Conservation (phyloP, 2,113 vertebrate genomes). For the Upupa epops region DNA sequence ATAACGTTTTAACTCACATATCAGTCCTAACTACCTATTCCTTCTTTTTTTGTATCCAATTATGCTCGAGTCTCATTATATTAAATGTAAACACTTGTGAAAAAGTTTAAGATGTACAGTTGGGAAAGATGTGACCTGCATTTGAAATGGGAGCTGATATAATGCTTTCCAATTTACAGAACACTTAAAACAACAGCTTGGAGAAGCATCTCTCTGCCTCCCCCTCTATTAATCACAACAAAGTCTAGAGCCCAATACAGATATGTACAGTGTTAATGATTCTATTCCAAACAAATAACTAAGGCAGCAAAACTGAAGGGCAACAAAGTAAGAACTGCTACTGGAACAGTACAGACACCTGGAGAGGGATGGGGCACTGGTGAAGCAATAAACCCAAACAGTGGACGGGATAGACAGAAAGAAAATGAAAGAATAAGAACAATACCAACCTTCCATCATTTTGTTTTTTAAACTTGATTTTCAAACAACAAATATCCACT, state of each 20-base stretch:
- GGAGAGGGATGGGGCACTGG: neutral
- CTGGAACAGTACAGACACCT: neutral
- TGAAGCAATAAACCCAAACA: neutral
- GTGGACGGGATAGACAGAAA: neutral
- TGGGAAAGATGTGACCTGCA: conserved; percentile 34
- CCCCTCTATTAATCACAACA: conserved; percentile 62
- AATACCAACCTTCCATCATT: neutral
- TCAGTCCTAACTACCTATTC: conserved; percentile 14
- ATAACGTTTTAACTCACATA: conserved; percentile 38
- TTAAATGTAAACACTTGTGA: conserved; percentile 25
- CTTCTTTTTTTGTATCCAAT: neutral
- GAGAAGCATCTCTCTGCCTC: conserved; percentile 43
- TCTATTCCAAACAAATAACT: conserved; percentile 55
- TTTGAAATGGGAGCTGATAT: conserved; percentile 34
- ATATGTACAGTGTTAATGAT: conserved; percentile 47
- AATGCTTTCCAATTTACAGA: conserved; percentile 49
- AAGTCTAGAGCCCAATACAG: conserved; percentile 45
- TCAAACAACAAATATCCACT: neutral
- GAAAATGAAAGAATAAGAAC: neutral
- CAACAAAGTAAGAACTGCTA: neutral
- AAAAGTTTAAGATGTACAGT: conserved; percentile 26
- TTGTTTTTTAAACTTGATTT: neutral
- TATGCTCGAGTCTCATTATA: neutral
- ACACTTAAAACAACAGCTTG: conserved; percentile 52
- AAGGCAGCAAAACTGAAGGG: neutral